Evolutionary conservation across 1,140 invertebrate genomes (phyloP).

Genomic region (Agrypnia vestita): DNA sequence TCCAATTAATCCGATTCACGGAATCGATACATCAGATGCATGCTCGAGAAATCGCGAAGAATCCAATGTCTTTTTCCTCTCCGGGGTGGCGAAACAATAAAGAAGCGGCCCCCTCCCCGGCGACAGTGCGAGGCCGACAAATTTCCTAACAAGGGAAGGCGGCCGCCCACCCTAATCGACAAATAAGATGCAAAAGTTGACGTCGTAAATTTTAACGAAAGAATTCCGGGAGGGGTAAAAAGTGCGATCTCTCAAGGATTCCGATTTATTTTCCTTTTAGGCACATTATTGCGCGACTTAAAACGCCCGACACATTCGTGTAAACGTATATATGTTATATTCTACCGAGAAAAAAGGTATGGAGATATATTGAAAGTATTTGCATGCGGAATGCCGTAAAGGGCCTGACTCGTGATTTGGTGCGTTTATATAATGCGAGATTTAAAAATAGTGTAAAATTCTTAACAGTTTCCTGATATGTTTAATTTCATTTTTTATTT

Average conservation of each 20-base stretch:
- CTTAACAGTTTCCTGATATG: too few relatives aligned
- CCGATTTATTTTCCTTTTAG: conserved; percentile 49
- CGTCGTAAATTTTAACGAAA: conserved; percentile 60
- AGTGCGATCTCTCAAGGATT: conserved; percentile 45
- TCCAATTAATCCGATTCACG: conserved; percentile 24
- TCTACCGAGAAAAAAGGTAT: conserved; percentile 24
- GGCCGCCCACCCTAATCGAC: conserved; percentile 56
- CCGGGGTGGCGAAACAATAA: conserved; percentile 50
- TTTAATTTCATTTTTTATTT: too few relatives aligned
- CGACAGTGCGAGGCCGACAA: conserved; percentile 51
- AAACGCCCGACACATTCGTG: conserved; percentile 54
- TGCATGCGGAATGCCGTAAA: conserved; percentile 44
- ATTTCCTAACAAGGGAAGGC: conserved; percentile 51
- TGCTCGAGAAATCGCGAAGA: conserved; percentile 56
- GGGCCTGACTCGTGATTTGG: conserved; percentile 12
- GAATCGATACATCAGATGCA: conserved; percentile 44
- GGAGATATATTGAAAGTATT: conserved; percentile 31
- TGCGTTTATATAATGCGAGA: conserved; percentile 8
- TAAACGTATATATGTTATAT: conserved; percentile 52
- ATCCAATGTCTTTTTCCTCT: conserved; percentile 55
- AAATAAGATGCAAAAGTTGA: conserved; percentile 62
- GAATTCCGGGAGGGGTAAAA: conserved; percentile 46
- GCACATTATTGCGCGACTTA: conserved; percentile 56
- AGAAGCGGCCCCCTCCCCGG: conserved; percentile 19
- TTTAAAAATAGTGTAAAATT: background rate